phyloP scores from a whole-genome alignment of 2,888 invertebrate genomes.

The Crepidodera aurea region DNA sequence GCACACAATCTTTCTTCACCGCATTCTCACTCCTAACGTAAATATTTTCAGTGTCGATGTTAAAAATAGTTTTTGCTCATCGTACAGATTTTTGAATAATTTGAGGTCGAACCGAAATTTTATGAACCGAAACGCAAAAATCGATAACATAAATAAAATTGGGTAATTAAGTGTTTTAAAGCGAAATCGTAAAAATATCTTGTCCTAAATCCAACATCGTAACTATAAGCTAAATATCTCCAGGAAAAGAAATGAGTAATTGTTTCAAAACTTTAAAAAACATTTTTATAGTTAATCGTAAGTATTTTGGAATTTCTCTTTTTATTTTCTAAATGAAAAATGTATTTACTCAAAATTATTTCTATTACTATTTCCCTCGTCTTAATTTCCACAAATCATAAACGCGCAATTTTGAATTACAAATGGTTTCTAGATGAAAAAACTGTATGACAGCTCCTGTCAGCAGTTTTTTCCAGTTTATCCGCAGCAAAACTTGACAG shows the following conservation, averaged over 20 bases:
- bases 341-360: too few species aligned
- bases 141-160: conserved; percentile 2
- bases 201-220: conserved; percentile 2
- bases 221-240: background rate
- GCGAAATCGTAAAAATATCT: background rate
- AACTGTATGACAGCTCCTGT: too few species aligned
- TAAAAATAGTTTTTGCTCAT: conserved; percentile 1
- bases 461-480: too few species aligned
- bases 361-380: too few species aligned
- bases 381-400: too few species aligned
- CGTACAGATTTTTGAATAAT: background rate
- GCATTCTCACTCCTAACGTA: too few species aligned
- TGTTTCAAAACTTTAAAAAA: background rate
- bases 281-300: background rate
- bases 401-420: too few species aligned
- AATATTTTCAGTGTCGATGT: background rate
- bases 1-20: too few species aligned
- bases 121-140: background rate
- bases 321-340: too few species aligned
- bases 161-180: background rate
- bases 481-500: too few species aligned
- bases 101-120: background rate
- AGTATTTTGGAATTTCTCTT: too few species aligned
- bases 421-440: too few species aligned
- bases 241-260: background rate